Evolutionary conservation across 2,113 vertebrate genomes (phyloP).

Genomic region (Plecotus auritus): DNA sequence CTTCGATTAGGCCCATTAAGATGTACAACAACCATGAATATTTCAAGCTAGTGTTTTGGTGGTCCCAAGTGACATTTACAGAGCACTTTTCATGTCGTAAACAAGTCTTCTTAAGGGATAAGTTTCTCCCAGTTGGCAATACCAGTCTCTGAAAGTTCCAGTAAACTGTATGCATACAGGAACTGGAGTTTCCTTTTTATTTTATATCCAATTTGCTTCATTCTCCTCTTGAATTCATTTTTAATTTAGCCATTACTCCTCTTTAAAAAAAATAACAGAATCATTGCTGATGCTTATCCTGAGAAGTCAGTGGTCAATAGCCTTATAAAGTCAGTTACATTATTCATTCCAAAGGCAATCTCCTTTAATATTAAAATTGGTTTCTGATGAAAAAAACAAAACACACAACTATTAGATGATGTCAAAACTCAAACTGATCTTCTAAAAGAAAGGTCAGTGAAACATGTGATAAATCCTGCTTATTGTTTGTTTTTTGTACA

Average conservation of each 20-base stretch:
- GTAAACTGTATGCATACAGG: background rate
- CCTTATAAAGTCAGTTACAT: background rate
- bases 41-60: constrained; percentile 25
- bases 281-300: background rate
- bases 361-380: background rate
- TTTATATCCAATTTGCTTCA: background rate
- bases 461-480: background rate
- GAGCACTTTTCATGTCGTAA: constrained; percentile 30
- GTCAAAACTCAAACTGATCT: background rate
- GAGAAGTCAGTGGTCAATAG: background rate
- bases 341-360: background rate
- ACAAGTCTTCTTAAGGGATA: constrained; percentile 21
- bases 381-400: background rate
- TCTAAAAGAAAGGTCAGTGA: background rate
- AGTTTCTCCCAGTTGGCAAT: background rate
- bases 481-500: background rate
- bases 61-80: constrained; percentile 27
- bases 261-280: background rate
- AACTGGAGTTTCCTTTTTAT: background rate
- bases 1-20: constrained; percentile 47
- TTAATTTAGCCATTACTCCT: background rate
- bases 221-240: background rate
- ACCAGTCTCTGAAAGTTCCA: background rate
- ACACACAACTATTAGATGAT: background rate
- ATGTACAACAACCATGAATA: background rate